Evolutionary conservation across 2,797 vertebrate genomes (phyloP).

Genomic region (Huso huso): DNA sequence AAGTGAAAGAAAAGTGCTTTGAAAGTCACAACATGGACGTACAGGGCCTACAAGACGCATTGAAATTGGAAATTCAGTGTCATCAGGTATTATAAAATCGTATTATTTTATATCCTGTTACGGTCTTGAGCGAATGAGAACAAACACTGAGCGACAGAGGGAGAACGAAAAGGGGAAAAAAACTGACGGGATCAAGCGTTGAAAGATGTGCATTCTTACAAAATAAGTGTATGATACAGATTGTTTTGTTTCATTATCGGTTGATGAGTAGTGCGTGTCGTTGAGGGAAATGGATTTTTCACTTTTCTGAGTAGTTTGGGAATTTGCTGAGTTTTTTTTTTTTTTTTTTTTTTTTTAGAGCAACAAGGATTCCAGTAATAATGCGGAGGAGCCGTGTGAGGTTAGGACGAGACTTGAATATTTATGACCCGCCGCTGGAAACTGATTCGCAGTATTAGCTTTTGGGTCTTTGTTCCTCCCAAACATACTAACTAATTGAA

Average conservation of each 20-base stretch:
- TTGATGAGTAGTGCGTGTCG: conserved; percentile 29
- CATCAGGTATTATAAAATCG: conserved; percentile 79
- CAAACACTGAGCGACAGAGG: neutral
- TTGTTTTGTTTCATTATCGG: conserved; percentile 22
- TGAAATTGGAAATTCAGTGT: conserved; percentile 82
- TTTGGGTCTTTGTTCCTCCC: conserved; percentile 87
- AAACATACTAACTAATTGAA: conserved; percentile 68
- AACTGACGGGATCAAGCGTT: conserved; percentile 30
- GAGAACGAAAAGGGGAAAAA: conserved; percentile 8
- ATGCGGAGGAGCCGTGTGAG: conserved; percentile 70
- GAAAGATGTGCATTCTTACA: conserved; percentile 30
- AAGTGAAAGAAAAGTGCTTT: conserved; percentile 84
- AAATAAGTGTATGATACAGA: conserved; percentile 38
- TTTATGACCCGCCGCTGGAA: conserved; percentile 85
- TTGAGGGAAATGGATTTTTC: conserved; percentile 25
- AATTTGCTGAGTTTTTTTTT: conserved; percentile 34
- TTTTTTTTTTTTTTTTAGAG: conserved; percentile 22
- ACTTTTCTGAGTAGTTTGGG: conserved; percentile 59
- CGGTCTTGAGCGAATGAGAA: conserved; percentile 30
- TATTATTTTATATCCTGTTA: conserved; percentile 37
- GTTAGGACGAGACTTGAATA: conserved; percentile 98
- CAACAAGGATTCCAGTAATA: conserved; percentile 51
- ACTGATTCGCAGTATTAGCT: conserved; percentile 74
- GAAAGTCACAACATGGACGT: conserved; percentile 81
- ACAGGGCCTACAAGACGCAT: conserved; percentile 83